phyloP scores from a whole-genome alignment of 2,113 vertebrate genomes.

The Danionella cerebrum region DNA sequence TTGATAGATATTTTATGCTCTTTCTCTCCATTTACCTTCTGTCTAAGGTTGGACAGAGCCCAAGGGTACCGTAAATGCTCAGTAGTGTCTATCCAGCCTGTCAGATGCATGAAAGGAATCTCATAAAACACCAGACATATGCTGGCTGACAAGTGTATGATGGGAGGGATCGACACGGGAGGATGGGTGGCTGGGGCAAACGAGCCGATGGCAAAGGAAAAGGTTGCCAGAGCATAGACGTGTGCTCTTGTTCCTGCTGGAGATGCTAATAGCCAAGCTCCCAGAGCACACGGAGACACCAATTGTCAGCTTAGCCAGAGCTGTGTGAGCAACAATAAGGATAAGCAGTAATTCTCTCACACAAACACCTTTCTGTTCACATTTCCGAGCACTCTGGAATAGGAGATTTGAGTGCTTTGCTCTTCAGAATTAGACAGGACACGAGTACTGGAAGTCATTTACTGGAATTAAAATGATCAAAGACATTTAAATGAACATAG shows the following conservation, averaged over 20 bases:
- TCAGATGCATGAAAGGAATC: conserved; percentile 45
- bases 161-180: conserved; percentile 40
- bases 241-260: conserved; percentile 3
- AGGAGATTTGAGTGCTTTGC: not conserved
- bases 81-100: conserved; percentile 38
- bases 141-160: conserved; percentile 58
- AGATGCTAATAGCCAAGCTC: conserved; percentile 34
- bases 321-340: conserved; percentile 53
- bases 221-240: conserved; percentile 19
- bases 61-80: conserved; percentile 25
- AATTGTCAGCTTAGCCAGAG: conserved; percentile 51
- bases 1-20: not conserved
- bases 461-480: conserved; percentile 1
- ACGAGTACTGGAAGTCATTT: not conserved
- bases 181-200: not conserved
- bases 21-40: conserved; percentile 21
- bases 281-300: conserved; percentile 25
- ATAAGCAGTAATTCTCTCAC: conserved; percentile 45
- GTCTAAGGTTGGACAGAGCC: conserved; percentile 45
- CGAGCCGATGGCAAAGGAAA: not conserved
- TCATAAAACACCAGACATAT: conserved; percentile 51
- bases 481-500: not conserved
- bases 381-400: not conserved
- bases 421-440: not conserved
- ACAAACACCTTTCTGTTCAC: conserved; percentile 32